These are phyloP conservation scores for Anoplopoma fimbria DNA, from an alignment of 2,113 vertebrate genomes.

Conservation along the genomic window DNA sequence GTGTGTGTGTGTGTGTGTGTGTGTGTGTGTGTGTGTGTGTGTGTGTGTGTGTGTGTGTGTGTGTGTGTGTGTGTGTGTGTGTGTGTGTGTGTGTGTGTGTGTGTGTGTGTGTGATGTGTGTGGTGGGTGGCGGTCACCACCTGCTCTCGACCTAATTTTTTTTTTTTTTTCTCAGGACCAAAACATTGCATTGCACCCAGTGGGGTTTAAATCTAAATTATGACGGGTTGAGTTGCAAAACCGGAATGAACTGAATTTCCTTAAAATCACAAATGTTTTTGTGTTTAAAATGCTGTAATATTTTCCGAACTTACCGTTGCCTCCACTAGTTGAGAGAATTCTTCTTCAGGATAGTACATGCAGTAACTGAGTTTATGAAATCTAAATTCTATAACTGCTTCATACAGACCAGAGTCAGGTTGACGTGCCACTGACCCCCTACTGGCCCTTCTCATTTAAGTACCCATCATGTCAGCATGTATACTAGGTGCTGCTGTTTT, in stretches of 20 bases:
- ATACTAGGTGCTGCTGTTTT: background rate
- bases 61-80: slow-evolving; percentile 36
- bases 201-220: background rate
- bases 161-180: slow-evolving; percentile 58
- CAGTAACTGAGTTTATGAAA: background rate
- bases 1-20: slow-evolving; percentile 43
- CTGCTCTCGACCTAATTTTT: slow-evolving; percentile 73
- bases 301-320: no score
- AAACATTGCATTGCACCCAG: slow-evolving; percentile 49
- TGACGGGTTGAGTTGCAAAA: slow-evolving; percentile 2
- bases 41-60: slow-evolving; percentile 51
- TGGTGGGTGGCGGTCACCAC: slow-evolving; percentile 74
- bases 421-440: background rate
- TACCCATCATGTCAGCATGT: background rate
- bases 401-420: background rate
- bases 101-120: slow-evolving; percentile 46
- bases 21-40: no score
- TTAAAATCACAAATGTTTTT: no score
- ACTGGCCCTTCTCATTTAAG: background rate
- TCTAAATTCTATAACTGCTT: background rate
- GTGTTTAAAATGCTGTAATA: no score
- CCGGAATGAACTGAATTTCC: background rate
- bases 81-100: slow-evolving; percentile 44
- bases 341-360: background rate
- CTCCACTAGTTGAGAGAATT: no score